Evolutionary conservation across 2,888 invertebrate species (phyloP), one percentile per base, ranked within the genome.

Genomic region (Meteorus cinctellus): DNA sequence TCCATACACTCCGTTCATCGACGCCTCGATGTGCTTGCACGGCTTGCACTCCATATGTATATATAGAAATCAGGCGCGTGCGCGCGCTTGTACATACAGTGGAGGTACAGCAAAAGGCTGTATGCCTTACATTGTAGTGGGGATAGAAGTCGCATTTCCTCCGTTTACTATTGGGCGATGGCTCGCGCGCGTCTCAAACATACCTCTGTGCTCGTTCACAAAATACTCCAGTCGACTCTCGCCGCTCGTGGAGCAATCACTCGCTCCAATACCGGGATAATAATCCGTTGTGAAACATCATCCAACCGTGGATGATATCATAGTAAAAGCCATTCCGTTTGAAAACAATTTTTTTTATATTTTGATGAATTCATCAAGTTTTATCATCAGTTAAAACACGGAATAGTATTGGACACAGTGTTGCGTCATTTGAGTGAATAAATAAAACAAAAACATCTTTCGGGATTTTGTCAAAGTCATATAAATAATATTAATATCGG

Each of bases 181-280:
- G 88, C 89, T 87, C 89, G 89, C 89, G 89, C 88, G 85, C 86
- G 80, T 81, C 82, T 80, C 81, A 79, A 84, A 85, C 85, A 86
- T 87, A 87, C 85, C 82, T 84, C 76, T 78, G 77, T 80, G 82
- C 85, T 82, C 83, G 82, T 78, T 79, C 79, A 77, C 79, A 78
- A 80, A 84, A 80, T 83, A 65, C 82, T 82, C 86, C 88, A 89
- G 89, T 89, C 86, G 85, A 85, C 84, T 84, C 84, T 84, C 86
- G 86, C 83, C 87, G 86, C 82, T 81, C 81, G 79, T 65, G 80
- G 79, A 82, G 81, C 79, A 72, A 75, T 74, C 76, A 62, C 77
- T 77, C 65, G 73, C 55, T 78, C 75, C 71, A 68, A 19, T 55
- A 59, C 12, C 6, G 48, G 10, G 31, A 19, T 55, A 29, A 24